A percentile compares a stretch with the other conserved stretches of the same genome.
These are phyloP conservation scores for Melanaphis sacchari DNA, from an alignment of 1,140 invertebrate genomes.

Conservation along the genomic window DNA sequence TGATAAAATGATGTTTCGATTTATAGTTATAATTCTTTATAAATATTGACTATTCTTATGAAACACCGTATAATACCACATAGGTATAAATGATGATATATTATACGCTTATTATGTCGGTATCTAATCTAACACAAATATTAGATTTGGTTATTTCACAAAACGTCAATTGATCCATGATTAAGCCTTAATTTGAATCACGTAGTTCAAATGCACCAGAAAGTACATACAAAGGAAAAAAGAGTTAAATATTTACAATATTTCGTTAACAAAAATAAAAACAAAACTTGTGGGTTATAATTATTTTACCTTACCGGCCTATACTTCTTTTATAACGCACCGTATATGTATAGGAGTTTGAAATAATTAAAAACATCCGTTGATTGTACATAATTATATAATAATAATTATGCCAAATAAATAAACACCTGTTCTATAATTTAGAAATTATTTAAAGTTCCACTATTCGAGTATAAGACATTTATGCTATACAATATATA, in stretches of 20 bases:
- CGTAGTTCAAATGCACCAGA: not conserved
- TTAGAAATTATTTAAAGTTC: no score
- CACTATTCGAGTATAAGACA: no score
- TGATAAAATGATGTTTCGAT: not conserved
- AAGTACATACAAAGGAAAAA: not conserved
- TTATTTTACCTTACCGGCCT: not conserved
- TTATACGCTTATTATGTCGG: not conserved
- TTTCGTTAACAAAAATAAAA: not conserved
- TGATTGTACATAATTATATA: not conserved
- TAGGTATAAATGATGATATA: not conserved
- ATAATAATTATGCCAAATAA: no score
- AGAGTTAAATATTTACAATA: not conserved
- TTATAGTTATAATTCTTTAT: not conserved
- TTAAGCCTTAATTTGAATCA: constrained; percentile 28
- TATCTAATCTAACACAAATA: constrained; percentile 52
- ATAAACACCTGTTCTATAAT: no score
- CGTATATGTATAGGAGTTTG: not conserved
- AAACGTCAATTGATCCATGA: constrained; percentile 32
- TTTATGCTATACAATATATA: no score
- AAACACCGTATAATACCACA: constrained; percentile 16
- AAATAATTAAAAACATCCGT: no score
- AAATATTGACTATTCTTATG: constrained; percentile 32
- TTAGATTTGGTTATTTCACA: constrained; percentile 28
- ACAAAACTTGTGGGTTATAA: not conserved
- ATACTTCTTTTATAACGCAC: not conserved